Evolutionary conservation across 35 echinoderm and acorn worm species (phyloP), one percentile per base, ranked within the genome.

Genomic region (Ophioderma brevispina): DNA sequence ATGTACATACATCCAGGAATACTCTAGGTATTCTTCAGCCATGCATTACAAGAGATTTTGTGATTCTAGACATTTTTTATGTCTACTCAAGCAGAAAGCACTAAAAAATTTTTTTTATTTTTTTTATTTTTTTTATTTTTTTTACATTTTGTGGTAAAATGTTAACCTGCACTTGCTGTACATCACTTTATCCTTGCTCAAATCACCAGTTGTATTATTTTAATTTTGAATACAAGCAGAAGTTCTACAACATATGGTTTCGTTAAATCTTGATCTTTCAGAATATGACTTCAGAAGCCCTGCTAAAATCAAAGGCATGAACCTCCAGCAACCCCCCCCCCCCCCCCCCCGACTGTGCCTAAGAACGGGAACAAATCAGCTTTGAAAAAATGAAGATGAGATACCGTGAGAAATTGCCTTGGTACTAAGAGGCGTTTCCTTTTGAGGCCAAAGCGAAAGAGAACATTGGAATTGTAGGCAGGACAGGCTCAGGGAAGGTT

Each of bases 381-480:
- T 89, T 96, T 39, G 46, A 92, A 32, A 38, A 55, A 32, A 0
- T 89, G 36, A n/a, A 80, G 76, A 50, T 89, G 76, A 39, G 76
- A 23, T 89, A 89, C 43, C 75, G 87, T 13, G 35, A 37, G 19
- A 81, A 81, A 1, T 77, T 89, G 35, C 87, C 87, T 17, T 89
- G 1, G 78, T 89, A 18, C 31, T 89, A n/a, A 81, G 81, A 31
- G 46, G 87, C 19, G 80, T 96, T 76, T 85, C 64, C 14, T n/a
- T 75, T 87, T 14, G 75, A 80, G 2, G 86, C 92, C 82, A 28
- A 56, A 1, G 78, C 90, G 30, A 88, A 89, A 5, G 94, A 96
- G 77, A 96, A 90, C 80, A 88, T 96, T 79, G 94, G 94, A 38
- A 96, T 96, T 82, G 94, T 96, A 18, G 94, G 90, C 0, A 96